Conservation (phyloP, 2,888 invertebrate genomes). For the Cosmopolites sordidus region DNA sequence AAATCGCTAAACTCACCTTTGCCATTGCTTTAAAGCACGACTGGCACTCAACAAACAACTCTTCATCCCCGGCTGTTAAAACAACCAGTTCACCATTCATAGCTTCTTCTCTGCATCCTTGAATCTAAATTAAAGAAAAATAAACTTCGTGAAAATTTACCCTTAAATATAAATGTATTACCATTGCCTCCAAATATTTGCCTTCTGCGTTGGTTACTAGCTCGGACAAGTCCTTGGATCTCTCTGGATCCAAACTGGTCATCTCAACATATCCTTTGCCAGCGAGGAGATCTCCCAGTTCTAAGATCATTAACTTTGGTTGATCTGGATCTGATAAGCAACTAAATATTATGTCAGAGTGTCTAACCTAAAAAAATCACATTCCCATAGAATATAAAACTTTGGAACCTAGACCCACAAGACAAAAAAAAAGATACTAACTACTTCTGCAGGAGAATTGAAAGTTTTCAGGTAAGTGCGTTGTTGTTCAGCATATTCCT, state of each 20-base stretch:
- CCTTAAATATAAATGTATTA: conserved; percentile 40
- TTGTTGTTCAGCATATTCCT: conserved; percentile 20
- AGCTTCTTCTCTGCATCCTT: conserved; percentile 85
- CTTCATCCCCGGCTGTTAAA: conserved; percentile 83
- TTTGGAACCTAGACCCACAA: background rate
- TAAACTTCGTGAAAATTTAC: background rate
- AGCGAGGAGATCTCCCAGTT: conserved; percentile 78
- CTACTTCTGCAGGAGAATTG: conserved; percentile 87
- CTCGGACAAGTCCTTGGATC: conserved; percentile 87
- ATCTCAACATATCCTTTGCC: conserved; percentile 93
- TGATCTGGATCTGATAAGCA: conserved; percentile 92
- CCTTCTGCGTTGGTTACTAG: conserved; percentile 86
- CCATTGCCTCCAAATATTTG: conserved; percentile 84
- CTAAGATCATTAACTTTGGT: conserved; percentile 91
- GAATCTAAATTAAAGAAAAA: conserved; percentile 49
- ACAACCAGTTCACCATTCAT: conserved; percentile 86
- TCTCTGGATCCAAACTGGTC: conserved; percentile 92
- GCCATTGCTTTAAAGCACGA: conserved; percentile 94
- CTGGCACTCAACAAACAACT: conserved; percentile 88
- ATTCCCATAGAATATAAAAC: too few species aligned
- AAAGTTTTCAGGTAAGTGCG: conserved; percentile 59
- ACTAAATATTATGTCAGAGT: conserved; percentile 90
- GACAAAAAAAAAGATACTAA: conserved; percentile 6
- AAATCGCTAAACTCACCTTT: conserved; percentile 43
- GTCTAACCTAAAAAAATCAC: conserved; percentile 51